Conservation (phyloP, 2,113 vertebrate genomes). For the Nymphicus hollandicus region DNA sequence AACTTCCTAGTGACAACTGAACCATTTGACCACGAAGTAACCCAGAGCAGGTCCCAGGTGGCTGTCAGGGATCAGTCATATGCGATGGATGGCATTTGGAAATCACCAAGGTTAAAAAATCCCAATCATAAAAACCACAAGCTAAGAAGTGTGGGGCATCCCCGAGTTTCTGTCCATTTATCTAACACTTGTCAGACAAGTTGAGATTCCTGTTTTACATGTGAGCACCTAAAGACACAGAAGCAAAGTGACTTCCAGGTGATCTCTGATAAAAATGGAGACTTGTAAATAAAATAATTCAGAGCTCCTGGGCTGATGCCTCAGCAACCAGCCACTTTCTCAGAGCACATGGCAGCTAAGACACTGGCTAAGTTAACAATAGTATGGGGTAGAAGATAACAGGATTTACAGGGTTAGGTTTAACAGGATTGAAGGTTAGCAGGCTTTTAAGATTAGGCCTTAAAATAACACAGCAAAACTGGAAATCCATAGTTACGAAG, state of each 20-base stretch:
- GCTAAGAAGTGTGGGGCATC: neutral
- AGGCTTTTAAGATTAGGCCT: neutral
- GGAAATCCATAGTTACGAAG: neutral
- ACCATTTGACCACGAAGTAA: neutral
- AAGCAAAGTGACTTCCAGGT: neutral
- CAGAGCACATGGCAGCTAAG: neutral
- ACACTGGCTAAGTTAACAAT: neutral
- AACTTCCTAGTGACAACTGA: neutral
- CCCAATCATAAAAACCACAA: neutral
- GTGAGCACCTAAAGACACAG: neutral
- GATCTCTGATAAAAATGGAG: neutral
- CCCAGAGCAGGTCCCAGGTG: neutral
- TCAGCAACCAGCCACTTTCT: neutral
- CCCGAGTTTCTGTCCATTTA: neutral
- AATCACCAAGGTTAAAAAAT: neutral
- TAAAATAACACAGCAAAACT: slow-evolving; percentile 25
- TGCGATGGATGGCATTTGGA: neutral
- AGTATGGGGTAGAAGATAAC: neutral
- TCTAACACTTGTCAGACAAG: neutral
- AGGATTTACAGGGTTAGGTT: slow-evolving; percentile 18
- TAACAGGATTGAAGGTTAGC: slow-evolving; percentile 22
- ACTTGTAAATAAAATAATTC: neutral
- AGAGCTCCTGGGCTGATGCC: neutral
- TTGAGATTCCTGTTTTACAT: neutral
- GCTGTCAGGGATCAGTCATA: neutral